Conservation (phyloP, 30 jellyfish, hydroid and myxozoan species). For the Hydra vulgaris region DNA sequence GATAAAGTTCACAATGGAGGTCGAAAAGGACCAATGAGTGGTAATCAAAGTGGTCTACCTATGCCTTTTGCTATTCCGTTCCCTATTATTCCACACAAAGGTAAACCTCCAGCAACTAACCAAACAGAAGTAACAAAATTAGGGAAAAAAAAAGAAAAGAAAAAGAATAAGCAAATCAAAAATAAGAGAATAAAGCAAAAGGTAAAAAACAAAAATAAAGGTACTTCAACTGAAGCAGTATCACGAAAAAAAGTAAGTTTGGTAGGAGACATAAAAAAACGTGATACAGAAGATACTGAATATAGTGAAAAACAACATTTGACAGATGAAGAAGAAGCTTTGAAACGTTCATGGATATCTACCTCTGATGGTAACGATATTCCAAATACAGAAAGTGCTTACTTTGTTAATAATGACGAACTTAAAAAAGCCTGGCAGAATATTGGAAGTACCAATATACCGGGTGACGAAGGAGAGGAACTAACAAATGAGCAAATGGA, state of each 20-base stretch:
- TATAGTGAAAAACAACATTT: background rate
- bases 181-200: background rate
- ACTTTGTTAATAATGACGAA: background rate
- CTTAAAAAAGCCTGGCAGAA: background rate
- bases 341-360: constrained; percentile 6
- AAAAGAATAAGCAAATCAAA: background rate
- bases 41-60: constrained; percentile 43
- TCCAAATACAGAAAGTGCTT: background rate
- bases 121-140: background rate
- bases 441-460: background rate
- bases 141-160: background rate
- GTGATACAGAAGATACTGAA: background rate
- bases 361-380: background rate
- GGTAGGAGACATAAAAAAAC: background rate
- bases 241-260: background rate
- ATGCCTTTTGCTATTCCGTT: constrained; percentile 71
- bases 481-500: constrained; percentile 14
- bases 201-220: background rate
- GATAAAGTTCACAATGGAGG: constrained; percentile 34
- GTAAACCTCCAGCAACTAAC: background rate
- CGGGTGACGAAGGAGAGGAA: constrained; percentile 16
- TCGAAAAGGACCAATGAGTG: constrained; percentile 75
- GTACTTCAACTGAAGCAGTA: background rate
- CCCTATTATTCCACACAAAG: constrained; percentile 39
- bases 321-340: constrained; percentile 10